A percentile compares a stretch with the other conserved stretches of the same genome.
These are phyloP conservation scores for Sclerurus mexicanus DNA, from an alignment of 2,113 vertebrate genomes.

Conservation along the genomic window DNA sequence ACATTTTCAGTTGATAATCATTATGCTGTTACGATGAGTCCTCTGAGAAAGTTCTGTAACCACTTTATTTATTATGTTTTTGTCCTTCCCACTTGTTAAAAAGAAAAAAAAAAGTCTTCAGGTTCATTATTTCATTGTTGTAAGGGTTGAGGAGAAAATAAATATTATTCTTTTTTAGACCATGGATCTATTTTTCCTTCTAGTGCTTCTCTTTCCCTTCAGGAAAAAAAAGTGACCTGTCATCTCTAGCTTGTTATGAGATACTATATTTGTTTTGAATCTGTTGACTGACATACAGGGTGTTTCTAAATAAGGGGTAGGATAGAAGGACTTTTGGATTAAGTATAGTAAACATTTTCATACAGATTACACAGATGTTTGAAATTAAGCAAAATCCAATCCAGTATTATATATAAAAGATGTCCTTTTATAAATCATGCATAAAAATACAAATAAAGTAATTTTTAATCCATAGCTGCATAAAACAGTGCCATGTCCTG, in stretches of 20 bases:
- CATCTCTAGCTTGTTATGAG: not conserved
- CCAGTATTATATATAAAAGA: not conserved
- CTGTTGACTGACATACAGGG: not conserved
- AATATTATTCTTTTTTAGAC: not conserved
- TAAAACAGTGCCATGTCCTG: not conserved
- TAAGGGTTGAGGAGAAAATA: not conserved
- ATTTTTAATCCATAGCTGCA: not conserved
- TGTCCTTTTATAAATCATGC: not conserved
- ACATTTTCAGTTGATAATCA: conserved; percentile 18
- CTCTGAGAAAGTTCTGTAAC: not conserved
- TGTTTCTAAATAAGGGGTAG: not conserved
- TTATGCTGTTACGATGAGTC: not conserved
- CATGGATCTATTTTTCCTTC: not conserved
- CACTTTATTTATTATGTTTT: not conserved
- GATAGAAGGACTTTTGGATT: not conserved
- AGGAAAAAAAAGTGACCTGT: not conserved
- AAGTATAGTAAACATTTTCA: not conserved
- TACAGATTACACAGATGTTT: not conserved
- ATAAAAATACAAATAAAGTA: not conserved
- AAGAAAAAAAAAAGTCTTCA: not conserved
- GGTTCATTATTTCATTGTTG: not conserved
- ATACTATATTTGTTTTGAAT: not conserved
- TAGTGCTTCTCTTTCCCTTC: not conserved
- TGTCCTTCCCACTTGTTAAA: not conserved
- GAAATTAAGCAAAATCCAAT: not conserved